Conservation (phyloP, 2,797 vertebrate genomes). For the Labroides dimidiatus region DNA sequence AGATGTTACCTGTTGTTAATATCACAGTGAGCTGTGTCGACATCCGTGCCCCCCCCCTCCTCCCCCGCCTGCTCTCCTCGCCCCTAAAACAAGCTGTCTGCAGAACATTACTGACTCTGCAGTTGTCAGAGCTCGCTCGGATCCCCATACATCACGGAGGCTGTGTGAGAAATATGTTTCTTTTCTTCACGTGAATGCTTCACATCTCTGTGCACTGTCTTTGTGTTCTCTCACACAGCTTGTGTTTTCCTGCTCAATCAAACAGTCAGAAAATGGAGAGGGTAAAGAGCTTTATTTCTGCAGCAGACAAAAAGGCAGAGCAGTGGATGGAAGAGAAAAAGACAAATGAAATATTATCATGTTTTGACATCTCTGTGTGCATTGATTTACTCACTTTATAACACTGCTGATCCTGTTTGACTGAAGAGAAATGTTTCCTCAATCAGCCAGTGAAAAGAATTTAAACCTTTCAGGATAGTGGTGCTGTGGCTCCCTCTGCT, state of each 20-base stretch:
- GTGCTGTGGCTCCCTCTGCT: conserved; percentile 51
- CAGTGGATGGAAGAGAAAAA: neutral
- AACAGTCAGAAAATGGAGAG: neutral
- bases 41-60: neutral
- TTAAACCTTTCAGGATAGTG: neutral
- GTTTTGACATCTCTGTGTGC: neutral
- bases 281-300: neutral
- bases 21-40: conserved; percentile 47
- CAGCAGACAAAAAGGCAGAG: neutral
- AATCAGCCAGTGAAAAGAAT: neutral
- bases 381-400: neutral
- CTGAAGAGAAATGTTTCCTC: neutral
- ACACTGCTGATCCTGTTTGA: neutral
- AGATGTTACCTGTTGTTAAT: conserved; percentile 56
- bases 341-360: neutral
- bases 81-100: conserved; percentile 58
- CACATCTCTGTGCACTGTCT: conserved; percentile 18
- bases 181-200: conserved; percentile 28
- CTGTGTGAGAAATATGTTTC: conserved; percentile 44
- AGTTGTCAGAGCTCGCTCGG: conserved; percentile 52
- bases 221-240: neutral
- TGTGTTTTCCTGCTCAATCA: neutral
- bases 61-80: neutral
- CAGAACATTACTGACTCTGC: conserved; percentile 65
- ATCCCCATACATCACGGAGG: conserved; percentile 56